Percentiles rank a stretch among this genome's conserved stretches.
Evolutionary conservation across 2,113 vertebrate species (phyloP).

Genomic region (Lampris incognitus): DNA sequence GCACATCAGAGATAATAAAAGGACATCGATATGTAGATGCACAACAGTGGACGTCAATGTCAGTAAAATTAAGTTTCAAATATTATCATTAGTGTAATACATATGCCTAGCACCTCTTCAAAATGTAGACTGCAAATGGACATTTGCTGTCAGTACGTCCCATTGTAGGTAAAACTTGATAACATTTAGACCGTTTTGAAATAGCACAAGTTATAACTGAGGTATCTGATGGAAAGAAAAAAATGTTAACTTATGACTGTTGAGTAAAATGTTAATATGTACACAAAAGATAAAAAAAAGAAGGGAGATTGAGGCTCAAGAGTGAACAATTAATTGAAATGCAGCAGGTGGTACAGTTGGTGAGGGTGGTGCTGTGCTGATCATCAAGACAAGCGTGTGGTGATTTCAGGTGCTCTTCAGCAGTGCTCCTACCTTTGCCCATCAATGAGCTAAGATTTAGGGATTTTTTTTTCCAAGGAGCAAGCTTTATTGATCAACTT

Average conservation of each 20-base stretch:
- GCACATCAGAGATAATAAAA: neutral
- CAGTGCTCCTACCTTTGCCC: conserved; percentile 72
- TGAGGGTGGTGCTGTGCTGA: conserved; percentile 15
- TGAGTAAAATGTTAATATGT: neutral
- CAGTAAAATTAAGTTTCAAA: neutral
- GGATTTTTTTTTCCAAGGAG: conserved; percentile 33
- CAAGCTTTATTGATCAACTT: conserved; percentile 64
- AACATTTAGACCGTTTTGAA: too few relatives aligned
- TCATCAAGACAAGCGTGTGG: conserved; percentile 30
- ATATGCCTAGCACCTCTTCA: too few relatives aligned
- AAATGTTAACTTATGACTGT: neutral
- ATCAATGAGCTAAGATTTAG: conserved; percentile 64
- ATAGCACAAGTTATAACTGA: too few relatives aligned
- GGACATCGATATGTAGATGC: neutral
- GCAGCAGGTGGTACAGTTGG: conserved; percentile 23
- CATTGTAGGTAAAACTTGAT: too few relatives aligned
- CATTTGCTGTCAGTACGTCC: too few relatives aligned
- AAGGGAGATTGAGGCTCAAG: neutral
- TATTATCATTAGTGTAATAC: too few relatives aligned
- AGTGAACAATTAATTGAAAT: conserved; percentile 4
- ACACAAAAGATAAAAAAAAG: neutral
- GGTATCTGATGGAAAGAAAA: neutral
- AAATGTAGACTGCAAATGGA: too few relatives aligned
- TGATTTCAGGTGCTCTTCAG: conserved; percentile 43
- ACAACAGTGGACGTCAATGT: neutral